Percentiles rank a stretch among this genome's conserved stretches.
Evolutionary conservation across 2,797 vertebrate species (phyloP).

Genomic region (Holocentrus rufus): DNA sequence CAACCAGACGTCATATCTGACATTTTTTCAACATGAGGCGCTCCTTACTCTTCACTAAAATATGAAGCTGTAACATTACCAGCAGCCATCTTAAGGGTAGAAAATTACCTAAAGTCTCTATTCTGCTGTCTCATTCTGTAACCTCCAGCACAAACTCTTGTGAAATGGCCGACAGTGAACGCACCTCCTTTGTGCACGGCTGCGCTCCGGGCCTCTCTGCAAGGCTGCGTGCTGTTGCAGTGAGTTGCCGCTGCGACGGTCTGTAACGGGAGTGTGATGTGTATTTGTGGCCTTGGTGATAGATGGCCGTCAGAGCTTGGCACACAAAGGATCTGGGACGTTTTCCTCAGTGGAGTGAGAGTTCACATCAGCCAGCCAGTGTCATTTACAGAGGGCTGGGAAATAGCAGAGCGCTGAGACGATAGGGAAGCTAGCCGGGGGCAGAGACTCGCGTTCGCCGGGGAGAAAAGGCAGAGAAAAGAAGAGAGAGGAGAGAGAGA

Average conservation of each 20-base stretch:
- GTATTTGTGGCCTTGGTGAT: slow-evolving; percentile 74
- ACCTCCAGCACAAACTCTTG: slow-evolving; percentile 28
- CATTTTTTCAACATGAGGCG: not conserved
- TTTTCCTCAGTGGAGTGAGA: slow-evolving; percentile 82
- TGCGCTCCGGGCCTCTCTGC: slow-evolving; percentile 29
- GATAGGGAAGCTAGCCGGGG: slow-evolving; percentile 61
- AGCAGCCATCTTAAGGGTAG: slow-evolving; percentile 21
- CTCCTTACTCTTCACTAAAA: not conserved
- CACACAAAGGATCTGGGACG: slow-evolving; percentile 72
- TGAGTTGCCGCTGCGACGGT: slow-evolving; percentile 67
- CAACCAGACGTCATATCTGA: not conserved
- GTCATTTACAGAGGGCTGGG: slow-evolving; percentile 81
- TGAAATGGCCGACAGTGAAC: slow-evolving; percentile 32
- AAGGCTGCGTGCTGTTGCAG: slow-evolving; percentile 47
- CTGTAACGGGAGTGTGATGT: slow-evolving; percentile 76
- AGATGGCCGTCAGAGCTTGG: slow-evolving; percentile 75
- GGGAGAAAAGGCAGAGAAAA: slow-evolving; percentile 45
- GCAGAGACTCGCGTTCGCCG: slow-evolving; percentile 66
- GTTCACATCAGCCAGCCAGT: slow-evolving; percentile 78
- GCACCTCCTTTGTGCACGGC: slow-evolving; percentile 15
- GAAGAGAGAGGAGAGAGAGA: slow-evolving; percentile 15
- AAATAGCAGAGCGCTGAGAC: slow-evolving; percentile 81
- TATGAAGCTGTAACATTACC: not conserved
- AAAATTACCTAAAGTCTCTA: slow-evolving; percentile 3
- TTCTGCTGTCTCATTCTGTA: slow-evolving; percentile 46